phyloP scores from a whole-genome alignment of 1,140 invertebrate species.

The Diabrotica virgifera region DNA sequence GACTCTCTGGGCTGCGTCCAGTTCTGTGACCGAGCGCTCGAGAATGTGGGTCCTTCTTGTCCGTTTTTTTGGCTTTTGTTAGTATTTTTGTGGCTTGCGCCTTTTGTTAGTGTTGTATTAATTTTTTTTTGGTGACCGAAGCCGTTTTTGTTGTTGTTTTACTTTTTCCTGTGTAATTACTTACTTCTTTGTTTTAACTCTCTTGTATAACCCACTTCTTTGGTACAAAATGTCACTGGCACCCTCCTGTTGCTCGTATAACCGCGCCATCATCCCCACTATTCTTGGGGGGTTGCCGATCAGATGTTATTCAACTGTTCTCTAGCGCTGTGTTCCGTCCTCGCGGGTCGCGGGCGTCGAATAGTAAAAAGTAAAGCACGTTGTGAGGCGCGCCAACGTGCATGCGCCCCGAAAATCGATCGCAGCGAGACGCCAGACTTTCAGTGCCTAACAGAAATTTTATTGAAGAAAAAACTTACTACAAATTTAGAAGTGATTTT shows the following conservation, averaged over 20 bases:
- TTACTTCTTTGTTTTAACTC: no score
- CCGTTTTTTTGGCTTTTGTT: no score
- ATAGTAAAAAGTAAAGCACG: slow-evolving; percentile 10
- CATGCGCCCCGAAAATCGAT: slow-evolving; percentile 21
- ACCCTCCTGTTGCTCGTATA: slow-evolving; percentile 20
- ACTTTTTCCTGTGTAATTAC: no score
- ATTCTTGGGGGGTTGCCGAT: background rate
- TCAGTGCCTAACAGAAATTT: slow-evolving; percentile 16
- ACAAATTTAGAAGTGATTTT: slow-evolving; percentile 1
- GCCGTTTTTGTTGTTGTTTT: no score
- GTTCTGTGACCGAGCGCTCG: no score
- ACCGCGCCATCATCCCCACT: slow-evolving; percentile 8
- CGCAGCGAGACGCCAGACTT: slow-evolving; percentile 18
- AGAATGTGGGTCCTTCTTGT: no score
- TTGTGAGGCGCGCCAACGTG: slow-evolving; percentile 5
- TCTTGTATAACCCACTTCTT: slow-evolving; percentile 10
- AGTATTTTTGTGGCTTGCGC: no score
- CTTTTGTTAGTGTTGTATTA: no score
- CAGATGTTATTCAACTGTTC: slow-evolving; percentile 18
- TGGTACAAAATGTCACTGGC: background rate
- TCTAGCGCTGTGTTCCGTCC: background rate
- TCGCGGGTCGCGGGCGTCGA: slow-evolving; percentile 9
- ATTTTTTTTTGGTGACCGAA: no score
- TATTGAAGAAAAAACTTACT: slow-evolving; percentile 13
- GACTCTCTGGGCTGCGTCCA: no score